Percentiles rank a stretch among this genome's conserved stretches.
Conservation (phyloP, 2,888 invertebrate genomes). For the Sisyra terminalis region DNA sequence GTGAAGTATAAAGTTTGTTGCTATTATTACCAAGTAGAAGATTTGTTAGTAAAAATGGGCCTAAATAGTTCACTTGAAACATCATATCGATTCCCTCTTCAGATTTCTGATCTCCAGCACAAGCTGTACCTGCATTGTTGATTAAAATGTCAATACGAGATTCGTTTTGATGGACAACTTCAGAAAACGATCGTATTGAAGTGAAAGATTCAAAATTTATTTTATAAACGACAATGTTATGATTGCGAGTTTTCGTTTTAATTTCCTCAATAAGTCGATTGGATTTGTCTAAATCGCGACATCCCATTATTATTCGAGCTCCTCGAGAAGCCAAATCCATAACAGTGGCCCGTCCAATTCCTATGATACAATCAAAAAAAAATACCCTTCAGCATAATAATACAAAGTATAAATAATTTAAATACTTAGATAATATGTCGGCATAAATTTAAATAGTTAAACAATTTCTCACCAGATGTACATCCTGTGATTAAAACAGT, state of each 20-base stretch:
- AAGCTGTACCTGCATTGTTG: slow-evolving; percentile 39
- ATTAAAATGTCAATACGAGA: slow-evolving; percentile 36
- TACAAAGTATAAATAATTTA: too few relatives aligned
- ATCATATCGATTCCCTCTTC: slow-evolving; percentile 40
- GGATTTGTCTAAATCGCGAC: slow-evolving; percentile 54
- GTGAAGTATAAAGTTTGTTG: neutral
- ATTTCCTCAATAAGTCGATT: slow-evolving; percentile 52
- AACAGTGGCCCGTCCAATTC: slow-evolving; percentile 59
- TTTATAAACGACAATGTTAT: slow-evolving; percentile 39
- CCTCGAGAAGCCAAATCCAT: slow-evolving; percentile 51
- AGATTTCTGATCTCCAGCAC: slow-evolving; percentile 27
- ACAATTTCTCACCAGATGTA: slow-evolving; percentile 43
- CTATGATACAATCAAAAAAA: slow-evolving; percentile 7
- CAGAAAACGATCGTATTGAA: slow-evolving; percentile 37
- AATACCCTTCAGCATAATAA: too few relatives aligned
- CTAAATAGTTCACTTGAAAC: slow-evolving; percentile 48
- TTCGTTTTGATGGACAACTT: slow-evolving; percentile 30
- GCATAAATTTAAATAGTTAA: too few relatives aligned
- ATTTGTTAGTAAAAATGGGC: slow-evolving; percentile 45
- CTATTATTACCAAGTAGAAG: slow-evolving; percentile 29
- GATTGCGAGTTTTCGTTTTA: slow-evolving; percentile 42
- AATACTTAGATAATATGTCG: too few relatives aligned
- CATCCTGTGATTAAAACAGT: slow-evolving; percentile 70
- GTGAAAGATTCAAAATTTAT: slow-evolving; percentile 30
- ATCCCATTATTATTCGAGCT: slow-evolving; percentile 66